Conservation (phyloP, 1,140 invertebrate species). For the Aleiodes sp. region DNA sequence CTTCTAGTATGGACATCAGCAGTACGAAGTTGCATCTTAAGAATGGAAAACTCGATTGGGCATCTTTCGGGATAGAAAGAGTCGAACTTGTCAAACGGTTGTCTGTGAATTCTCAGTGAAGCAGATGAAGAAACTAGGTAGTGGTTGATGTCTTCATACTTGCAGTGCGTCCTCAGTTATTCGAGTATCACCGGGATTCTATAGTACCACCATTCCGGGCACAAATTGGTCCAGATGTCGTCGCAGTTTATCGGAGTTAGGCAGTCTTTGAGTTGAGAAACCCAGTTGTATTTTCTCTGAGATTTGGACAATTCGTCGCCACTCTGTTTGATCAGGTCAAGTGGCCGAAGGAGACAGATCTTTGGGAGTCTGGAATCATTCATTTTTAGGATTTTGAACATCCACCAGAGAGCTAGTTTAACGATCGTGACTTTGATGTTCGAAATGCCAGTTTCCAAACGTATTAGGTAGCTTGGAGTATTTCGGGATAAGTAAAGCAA, state of each 20-base stretch:
- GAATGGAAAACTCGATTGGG: neutral
- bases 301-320: no score
- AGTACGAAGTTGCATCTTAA: neutral
- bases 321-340: no score
- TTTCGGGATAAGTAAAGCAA: neutral
- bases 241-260: neutral
- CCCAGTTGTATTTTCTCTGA: neutral
- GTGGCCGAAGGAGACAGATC: neutral
- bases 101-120: neutral
- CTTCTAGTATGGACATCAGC: neutral
- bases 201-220: neutral
- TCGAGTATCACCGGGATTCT: neutral
- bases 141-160: neutral
- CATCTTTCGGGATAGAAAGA: neutral
- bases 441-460: neutral
- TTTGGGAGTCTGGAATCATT: neutral
- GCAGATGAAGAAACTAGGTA: neutral
- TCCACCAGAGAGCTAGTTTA: neutral
- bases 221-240: neutral
- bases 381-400: neutral
- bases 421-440: neutral
- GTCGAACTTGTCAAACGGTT: neutral
- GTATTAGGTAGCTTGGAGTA: neutral
- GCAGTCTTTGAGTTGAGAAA: neutral
- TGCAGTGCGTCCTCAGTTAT: neutral